Evolutionary conservation across 2,797 vertebrate genomes (phyloP).

Genomic region (Coregonus sp.): DNA sequence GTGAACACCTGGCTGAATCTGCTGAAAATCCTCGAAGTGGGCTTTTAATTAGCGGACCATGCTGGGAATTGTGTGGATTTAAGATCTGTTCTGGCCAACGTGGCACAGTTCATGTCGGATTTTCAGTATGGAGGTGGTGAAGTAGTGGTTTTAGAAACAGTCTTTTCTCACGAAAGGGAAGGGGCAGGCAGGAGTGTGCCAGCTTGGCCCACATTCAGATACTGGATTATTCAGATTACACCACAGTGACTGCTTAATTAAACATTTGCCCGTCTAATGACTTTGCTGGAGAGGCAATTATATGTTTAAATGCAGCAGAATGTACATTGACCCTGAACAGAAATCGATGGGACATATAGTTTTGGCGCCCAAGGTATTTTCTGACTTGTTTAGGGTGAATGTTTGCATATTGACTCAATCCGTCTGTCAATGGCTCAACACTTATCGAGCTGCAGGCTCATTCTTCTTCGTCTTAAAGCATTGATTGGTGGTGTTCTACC

Average conservation of each 20-base stretch:
- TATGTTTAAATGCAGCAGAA: constrained; percentile 73
- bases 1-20: constrained; percentile 55
- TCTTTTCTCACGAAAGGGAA: neutral
- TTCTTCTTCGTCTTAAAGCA: constrained; percentile 63
- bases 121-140: no score
- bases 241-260: constrained; percentile 76
- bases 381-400: constrained; percentile 66
- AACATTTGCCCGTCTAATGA: constrained; percentile 78
- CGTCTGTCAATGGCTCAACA: constrained; percentile 46
- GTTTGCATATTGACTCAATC: constrained; percentile 66
- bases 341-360: constrained; percentile 72
- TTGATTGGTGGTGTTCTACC: constrained; percentile 57
- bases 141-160: no score
- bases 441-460: constrained; percentile 61
- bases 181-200: constrained; percentile 43
- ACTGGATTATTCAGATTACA: constrained; percentile 71
- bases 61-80: no score
- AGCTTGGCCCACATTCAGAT: constrained; percentile 60
- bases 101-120: no score
- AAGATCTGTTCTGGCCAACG: no score
- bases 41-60: no score
- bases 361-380: constrained; percentile 72
- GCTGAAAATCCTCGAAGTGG: no score
- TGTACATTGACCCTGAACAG: constrained; percentile 60
- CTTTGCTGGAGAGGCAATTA: constrained; percentile 74